Conservation (phyloP, 2,888 invertebrate species). For the Drosophila neutralis region DNA sequence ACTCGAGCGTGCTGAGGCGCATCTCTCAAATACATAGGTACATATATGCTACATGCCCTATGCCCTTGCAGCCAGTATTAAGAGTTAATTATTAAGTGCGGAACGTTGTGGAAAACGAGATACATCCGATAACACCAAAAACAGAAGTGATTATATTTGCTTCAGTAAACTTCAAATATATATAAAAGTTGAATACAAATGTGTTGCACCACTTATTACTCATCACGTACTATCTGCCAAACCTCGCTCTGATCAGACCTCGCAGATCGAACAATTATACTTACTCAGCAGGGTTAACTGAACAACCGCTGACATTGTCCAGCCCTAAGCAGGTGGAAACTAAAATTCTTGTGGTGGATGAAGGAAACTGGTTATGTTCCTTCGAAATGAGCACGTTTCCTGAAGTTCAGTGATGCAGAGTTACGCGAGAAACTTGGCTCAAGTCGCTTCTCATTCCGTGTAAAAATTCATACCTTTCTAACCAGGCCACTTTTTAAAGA, state of each 20-base stretch:
- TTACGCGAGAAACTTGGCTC: background rate
- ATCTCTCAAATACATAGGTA: conserved; percentile 25
- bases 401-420: background rate
- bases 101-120: background rate
- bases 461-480: background rate
- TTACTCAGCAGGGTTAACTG: background rate
- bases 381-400: background rate
- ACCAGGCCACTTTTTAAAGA: background rate
- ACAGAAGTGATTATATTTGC: background rate
- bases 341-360: background rate
- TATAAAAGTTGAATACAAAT: background rate
- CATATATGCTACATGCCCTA: background rate
- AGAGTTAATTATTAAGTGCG: conserved; percentile 8
- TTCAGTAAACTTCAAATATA: background rate
- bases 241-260: background rate
- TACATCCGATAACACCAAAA: background rate
- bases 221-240: background rate
- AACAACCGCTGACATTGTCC: background rate
- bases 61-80: conserved; percentile 38
- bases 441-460: background rate
- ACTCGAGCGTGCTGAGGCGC: conserved; percentile 69
- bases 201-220: background rate
- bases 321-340: background rate
- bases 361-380: background rate
- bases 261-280: background rate